phyloP scores from a whole-genome alignment of 1,140 invertebrate genomes.

The Lerema accius region DNA sequence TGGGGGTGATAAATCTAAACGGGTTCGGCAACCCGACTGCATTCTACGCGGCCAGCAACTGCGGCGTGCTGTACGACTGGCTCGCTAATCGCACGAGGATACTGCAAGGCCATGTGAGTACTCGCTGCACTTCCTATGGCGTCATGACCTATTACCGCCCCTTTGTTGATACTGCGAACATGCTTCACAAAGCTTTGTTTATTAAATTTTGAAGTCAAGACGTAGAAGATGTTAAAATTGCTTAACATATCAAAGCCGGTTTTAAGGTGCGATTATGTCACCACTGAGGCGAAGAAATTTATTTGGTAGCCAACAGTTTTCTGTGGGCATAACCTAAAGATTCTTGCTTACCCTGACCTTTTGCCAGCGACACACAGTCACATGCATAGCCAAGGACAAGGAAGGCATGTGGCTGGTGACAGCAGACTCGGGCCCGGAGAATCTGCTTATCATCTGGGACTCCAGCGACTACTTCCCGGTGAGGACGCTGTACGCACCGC shows the following conservation, averaged over 20 bases:
- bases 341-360: no score
- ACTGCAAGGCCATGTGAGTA: slow-evolving; percentile 84
- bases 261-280: no score
- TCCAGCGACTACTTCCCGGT: slow-evolving; percentile 76
- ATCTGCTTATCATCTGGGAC: slow-evolving; percentile 83
- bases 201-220: no score
- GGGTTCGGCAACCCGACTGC: slow-evolving; percentile 62
- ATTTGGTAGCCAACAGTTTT: no score
- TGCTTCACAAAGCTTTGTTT: background rate
- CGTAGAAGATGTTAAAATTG: no score
- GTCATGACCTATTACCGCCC: background rate
- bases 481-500: slow-evolving; percentile 80
- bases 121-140: background rate
- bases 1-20: slow-evolving; percentile 82
- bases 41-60: slow-evolving; percentile 83
- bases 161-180: background rate
- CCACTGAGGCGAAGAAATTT: no score
- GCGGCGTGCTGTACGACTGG: slow-evolving; percentile 83
- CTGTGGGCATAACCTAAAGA: no score
- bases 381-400: slow-evolving; percentile 68
- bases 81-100: slow-evolving; percentile 76
- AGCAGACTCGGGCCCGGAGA: slow-evolving; percentile 82
- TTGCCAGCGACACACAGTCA: slow-evolving; percentile 75
- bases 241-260: no score
- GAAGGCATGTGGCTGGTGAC: slow-evolving; percentile 82